Base-by-base conservation (phyloP, 2,797 vertebrate genomes). In the Mormyrus hasselquistii region DNA sequence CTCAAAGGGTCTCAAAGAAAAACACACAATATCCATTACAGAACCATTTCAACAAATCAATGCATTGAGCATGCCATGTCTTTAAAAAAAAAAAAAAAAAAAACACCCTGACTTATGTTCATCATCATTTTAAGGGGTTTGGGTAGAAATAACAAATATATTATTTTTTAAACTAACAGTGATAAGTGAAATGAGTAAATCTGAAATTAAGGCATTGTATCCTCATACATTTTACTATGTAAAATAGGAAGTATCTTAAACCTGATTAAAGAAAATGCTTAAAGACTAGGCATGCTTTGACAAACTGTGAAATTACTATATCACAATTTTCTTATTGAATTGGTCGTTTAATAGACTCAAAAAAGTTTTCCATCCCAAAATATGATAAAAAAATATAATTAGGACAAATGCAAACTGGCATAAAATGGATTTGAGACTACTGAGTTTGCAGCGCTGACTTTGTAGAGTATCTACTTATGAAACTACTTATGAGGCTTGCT, bases 401-500 rank as follows among this genome's bases (percentile, higher is more conserved):
- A 96, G 96, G 97, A 95, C 93, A 94, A 94, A 93, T 96, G 95
- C 97, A 97, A 95, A 95, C 96, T 95, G 95, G 94, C 94, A 95
- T 94, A 94, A 96, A 97, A 95, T 96, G 95, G 96, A 95, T 95
- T 94, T 96, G 96, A 97, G 94, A 96, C 95, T 97, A 96, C 88
- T 87, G 90, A 92, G 92, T 93, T 88, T 89, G 89, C 92, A 92
- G 90, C 93, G 91, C 91, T 91, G 88, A 41, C 62, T 87, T 90
- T 88, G 79, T 82, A 90, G 89, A 90, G 93, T 93, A 92, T 92
- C 90, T 41, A 41, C 41, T 41, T 41, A 41, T 83, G 89, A 65
- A 50, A 47, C 96, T 99, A 99, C 96, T 99, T 99, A 97, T 99
- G 98, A 93, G 97, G 97, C 96, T 99, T 99, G 97, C 96, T 99